A percentile compares a stretch with the other conserved stretches of the same genome.
phyloP scores from a whole-genome alignment of 1,140 invertebrate genomes.

The Papilio aristodemus region DNA sequence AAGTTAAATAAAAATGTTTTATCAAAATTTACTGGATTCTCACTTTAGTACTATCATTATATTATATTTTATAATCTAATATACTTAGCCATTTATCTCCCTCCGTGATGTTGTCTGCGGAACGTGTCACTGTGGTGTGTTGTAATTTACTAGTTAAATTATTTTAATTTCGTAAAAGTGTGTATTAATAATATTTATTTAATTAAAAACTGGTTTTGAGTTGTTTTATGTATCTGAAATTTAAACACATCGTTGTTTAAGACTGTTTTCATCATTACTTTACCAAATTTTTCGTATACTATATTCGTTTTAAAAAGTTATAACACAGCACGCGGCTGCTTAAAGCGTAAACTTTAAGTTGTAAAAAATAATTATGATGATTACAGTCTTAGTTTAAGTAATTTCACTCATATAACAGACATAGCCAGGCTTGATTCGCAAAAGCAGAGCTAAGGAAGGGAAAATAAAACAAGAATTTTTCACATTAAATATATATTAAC shows the following conservation, averaged over 20 bases:
- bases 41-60: no score
- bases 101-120: neutral
- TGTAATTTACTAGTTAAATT: neutral
- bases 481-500: conserved; percentile 78
- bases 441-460: conserved; percentile 40
- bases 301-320: neutral
- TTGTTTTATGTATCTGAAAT: neutral
- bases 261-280: neutral
- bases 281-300: neutral
- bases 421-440: conserved; percentile 47
- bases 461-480: conserved; percentile 74
- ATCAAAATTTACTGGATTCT: no score
- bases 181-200: neutral
- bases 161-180: neutral
- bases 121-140: conserved; percentile 1
- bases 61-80: neutral
- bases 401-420: neutral
- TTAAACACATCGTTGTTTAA: neutral
- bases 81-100: neutral
- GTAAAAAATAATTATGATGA: neutral
- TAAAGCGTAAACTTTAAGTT: neutral
- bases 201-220: neutral
- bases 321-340: neutral
- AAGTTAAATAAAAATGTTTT: no score
- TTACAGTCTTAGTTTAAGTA: neutral